Evolutionary conservation across 30 jellyfish, hydroid and myxozoan genomes (phyloP).

Genomic region (Clytia hemisphaerica): DNA sequence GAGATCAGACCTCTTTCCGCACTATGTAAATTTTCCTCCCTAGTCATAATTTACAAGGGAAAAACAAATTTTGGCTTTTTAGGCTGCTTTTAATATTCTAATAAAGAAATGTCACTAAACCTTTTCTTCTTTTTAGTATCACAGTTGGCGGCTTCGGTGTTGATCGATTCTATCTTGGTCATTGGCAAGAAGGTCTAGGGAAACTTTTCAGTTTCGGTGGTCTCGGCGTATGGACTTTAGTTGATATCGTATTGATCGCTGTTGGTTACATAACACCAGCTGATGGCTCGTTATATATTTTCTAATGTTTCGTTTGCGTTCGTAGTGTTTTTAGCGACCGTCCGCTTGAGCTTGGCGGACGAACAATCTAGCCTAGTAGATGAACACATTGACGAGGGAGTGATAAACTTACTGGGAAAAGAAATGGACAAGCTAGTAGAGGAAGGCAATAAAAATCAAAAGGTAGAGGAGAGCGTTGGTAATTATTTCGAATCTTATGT

Average conservation of each 20-base stretch:
- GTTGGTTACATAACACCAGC: conserved; percentile 87
- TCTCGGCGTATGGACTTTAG: conserved; percentile 90
- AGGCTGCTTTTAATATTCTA: background rate
- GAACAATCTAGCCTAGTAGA: no score
- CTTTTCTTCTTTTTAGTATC: conserved; percentile 35
- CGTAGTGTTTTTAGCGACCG: background rate
- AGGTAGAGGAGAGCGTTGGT: no score
- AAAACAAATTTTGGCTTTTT: no score
- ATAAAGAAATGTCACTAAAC: background rate
- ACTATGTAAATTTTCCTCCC: no score
- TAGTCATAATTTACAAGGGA: no score
- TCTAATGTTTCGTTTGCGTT: conserved; percentile 10
- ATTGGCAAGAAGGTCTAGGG: conserved; percentile 92
- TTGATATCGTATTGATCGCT: conserved; percentile 72
- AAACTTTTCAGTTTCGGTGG: conserved; percentile 92
- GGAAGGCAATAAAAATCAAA: no score
- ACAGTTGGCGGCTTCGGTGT: conserved; percentile 92
- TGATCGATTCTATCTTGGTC: conserved; percentile 87
- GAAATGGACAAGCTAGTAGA: no score
- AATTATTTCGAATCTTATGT: no score
- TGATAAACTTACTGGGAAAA: no score
- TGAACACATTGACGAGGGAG: no score
- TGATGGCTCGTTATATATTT: conserved; percentile 82
- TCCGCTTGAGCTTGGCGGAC: no score
- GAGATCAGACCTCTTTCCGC: no score